Evolutionary conservation across 2,113 vertebrate genomes (phyloP).

Genomic region (Spermophilus dauricus): DNA sequence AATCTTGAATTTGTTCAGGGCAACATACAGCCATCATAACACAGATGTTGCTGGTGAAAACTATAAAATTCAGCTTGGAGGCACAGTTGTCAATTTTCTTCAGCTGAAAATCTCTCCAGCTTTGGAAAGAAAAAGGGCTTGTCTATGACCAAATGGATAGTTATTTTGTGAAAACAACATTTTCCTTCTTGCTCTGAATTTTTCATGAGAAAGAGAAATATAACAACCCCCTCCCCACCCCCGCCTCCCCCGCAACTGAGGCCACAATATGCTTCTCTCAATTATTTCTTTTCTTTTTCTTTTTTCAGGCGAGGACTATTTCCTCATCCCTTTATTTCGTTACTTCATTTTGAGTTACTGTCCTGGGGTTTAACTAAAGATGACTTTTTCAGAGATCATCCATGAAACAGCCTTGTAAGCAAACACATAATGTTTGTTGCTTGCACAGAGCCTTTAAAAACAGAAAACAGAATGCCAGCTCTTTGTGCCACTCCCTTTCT

Average conservation of each 20-base stretch:
- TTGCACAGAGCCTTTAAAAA: background rate
- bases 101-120: slow-evolving; percentile 60
- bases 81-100: slow-evolving; percentile 70
- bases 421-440: background rate
- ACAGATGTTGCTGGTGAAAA: slow-evolving; percentile 66
- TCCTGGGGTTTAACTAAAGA: background rate
- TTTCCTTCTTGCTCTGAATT: slow-evolving; percentile 64
- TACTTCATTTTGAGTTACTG: background rate
- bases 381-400: background rate
- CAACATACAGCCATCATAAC: background rate
- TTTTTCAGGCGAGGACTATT: background rate
- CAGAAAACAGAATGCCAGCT: background rate
- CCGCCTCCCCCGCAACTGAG: background rate
- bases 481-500: background rate
- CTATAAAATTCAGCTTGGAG: slow-evolving; percentile 55
- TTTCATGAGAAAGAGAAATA: slow-evolving; percentile 57
- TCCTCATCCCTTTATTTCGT: background rate
- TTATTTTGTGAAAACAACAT: slow-evolving; percentile 51
- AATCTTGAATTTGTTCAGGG: slow-evolving; percentile 43
- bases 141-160: slow-evolving; percentile 21
- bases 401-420: background rate
- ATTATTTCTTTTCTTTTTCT: background rate
- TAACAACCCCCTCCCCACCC: background rate
- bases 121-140: slow-evolving; percentile 54
- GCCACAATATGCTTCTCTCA: slow-evolving; percentile 32